These are phyloP conservation scores for Drosophila grimshawi DNA, from an alignment of 1,140 invertebrate species.

Conservation along the genomic window DNA sequence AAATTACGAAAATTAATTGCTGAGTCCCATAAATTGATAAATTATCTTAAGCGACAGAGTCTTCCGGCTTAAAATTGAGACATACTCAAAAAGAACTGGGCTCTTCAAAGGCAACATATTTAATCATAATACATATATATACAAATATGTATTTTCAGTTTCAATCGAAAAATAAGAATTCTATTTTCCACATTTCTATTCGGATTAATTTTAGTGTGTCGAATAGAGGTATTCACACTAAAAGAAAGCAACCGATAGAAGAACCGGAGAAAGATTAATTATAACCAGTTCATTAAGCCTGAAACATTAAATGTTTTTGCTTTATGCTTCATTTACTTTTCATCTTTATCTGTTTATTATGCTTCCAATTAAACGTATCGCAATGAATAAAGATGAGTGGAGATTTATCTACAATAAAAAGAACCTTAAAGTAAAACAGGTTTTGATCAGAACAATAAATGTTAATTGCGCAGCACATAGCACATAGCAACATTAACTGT, in stretches of 20 bases:
- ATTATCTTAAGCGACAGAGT: constrained; percentile 5
- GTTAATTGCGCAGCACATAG: too few species aligned
- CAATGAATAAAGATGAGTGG: constrained; percentile 15
- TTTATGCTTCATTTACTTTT: not conserved
- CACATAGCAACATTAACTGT: constrained; percentile 1
- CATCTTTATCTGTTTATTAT: not conserved
- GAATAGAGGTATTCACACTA: not conserved
- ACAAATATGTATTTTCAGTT: not conserved
- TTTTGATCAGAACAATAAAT: not conserved
- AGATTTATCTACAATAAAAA: not conserved
- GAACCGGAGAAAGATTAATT: too few species aligned
- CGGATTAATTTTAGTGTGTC: too few species aligned
- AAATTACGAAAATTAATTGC: not conserved
- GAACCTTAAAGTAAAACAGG: not conserved
- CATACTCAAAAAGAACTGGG: not conserved
- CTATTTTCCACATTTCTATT: too few species aligned
- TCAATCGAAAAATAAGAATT: too few species aligned
- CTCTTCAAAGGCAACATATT: too few species aligned
- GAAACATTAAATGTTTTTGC: not conserved
- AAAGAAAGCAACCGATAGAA: not conserved
- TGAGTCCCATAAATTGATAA: not conserved
- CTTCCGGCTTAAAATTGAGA: not conserved
- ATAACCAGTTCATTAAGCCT: too few species aligned
- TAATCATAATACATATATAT: not conserved
- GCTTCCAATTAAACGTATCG: not conserved